These are phyloP conservation scores for Actinia tenebrosa DNA, from an alignment of 64 coral and sea anemone genomes.

Conservation along the genomic window DNA sequence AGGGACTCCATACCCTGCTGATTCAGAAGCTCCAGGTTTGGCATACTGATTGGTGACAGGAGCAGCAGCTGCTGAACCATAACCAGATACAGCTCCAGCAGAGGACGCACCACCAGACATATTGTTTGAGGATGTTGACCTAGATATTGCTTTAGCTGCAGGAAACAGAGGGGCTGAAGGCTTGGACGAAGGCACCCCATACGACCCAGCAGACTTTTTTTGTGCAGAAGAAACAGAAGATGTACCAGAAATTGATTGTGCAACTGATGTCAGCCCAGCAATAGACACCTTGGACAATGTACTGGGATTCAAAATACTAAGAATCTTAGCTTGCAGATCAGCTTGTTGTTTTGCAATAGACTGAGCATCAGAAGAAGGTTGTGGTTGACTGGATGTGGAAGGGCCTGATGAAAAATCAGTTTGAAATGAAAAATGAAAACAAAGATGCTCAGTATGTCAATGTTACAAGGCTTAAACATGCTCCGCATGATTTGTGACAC, in stretches of 20 bases:
- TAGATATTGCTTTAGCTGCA: conserved; percentile 33
- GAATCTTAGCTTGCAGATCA: conserved; percentile 96
- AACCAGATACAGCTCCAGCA: conserved; percentile 1
- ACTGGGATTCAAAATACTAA: conserved; percentile 92
- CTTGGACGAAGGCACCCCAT: conserved; percentile 7
- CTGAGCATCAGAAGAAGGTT: conserved; percentile 69
- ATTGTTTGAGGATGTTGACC: not conserved
- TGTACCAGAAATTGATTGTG: conserved; percentile 12
- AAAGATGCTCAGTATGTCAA: not conserved
- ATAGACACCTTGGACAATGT: conserved; percentile 13
- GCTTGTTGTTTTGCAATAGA: conserved; percentile 99
- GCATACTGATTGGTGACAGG: not conserved
- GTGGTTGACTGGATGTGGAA: conserved; percentile 37
- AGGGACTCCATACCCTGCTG: not conserved
- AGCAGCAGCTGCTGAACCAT: not conserved
- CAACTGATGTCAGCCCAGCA: conserved; percentile 4
- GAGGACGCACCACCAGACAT: not conserved
- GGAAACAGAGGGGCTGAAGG: conserved; percentile 36
- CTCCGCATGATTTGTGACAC: not conserved
- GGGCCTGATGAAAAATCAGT: conserved; percentile 62
- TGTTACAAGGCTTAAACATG: not conserved
- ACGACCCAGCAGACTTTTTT: not conserved
- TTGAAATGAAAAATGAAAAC: conserved; percentile 3
- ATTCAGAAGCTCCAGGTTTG: not conserved
- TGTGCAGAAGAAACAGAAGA: conserved; percentile 4